These are phyloP conservation scores for Bubo bubo DNA, from an alignment of 2,113 vertebrate genomes.

Conservation along the genomic window DNA sequence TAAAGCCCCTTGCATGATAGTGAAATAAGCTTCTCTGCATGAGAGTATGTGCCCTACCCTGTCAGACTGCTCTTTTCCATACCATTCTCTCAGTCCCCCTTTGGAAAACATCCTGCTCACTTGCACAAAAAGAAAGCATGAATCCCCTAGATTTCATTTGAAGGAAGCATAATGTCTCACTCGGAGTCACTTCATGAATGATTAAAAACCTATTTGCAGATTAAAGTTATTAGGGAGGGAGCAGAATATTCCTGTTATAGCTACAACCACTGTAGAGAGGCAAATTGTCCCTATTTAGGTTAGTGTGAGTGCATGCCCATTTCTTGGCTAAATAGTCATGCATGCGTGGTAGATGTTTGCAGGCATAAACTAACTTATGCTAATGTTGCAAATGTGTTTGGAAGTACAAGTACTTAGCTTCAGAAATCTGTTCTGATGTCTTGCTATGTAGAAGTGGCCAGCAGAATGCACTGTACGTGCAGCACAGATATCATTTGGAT, in stretches of 20 bases:
- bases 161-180: not conserved
- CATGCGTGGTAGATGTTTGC: not conserved
- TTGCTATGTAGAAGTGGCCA: not conserved
- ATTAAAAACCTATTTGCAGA: not conserved
- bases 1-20: not conserved
- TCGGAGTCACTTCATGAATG: not conserved
- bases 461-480: slow-evolving; percentile 31
- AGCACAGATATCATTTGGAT: not conserved
- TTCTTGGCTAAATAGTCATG: not conserved
- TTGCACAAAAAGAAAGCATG: not conserved
- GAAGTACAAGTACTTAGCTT: not conserved
- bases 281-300: not conserved
- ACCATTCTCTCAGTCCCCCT: not conserved
- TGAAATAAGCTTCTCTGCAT: not conserved
- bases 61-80: not conserved
- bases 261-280: not conserved
- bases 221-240: not conserved
- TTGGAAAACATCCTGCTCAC: not conserved
- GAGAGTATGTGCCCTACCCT: not conserved
- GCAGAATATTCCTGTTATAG: not conserved
- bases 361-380: not conserved
- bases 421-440: not conserved
- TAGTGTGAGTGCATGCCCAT: not conserved
- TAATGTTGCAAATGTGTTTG: not conserved
- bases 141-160: not conserved